phyloP scores from a whole-genome alignment of 2,113 vertebrate genomes.

The Microcebus tavaratra region DNA sequence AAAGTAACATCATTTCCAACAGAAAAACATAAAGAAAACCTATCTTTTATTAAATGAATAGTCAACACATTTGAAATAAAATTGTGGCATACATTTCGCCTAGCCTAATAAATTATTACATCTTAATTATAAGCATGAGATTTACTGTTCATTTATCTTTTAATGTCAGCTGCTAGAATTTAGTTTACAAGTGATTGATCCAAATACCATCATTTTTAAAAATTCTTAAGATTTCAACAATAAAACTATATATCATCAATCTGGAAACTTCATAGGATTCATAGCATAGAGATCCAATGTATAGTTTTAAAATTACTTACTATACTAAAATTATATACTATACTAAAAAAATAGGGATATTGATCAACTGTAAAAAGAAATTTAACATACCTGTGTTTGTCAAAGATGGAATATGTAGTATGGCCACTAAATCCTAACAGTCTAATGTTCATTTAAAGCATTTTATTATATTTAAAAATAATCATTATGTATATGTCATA shows the following conservation, averaged over 20 bases:
- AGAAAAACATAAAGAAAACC: neutral
- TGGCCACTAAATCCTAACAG: neutral
- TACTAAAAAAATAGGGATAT: constrained; percentile 18
- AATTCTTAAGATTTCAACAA: neutral
- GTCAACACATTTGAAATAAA: constrained; percentile 50
- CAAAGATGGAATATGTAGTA: neutral
- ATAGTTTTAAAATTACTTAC: neutral
- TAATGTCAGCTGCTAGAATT: neutral
- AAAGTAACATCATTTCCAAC: constrained; percentile 14
- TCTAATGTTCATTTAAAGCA: neutral
- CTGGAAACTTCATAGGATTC: neutral
- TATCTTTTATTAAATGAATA: neutral
- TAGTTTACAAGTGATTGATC: neutral
- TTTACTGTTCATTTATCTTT: constrained; percentile 42
- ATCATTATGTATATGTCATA: neutral
- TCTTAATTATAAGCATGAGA: neutral
- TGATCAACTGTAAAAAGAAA: neutral
- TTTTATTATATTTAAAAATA: constrained; percentile 3
- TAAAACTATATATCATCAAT: constrained; percentile 2
- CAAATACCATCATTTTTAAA: constrained; percentile 16
- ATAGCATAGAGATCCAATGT: neutral
- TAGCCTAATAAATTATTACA: neutral
- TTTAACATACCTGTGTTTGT: neutral
- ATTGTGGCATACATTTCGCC: neutral
- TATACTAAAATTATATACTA: neutral